Base-by-base conservation (phyloP, 2,888 invertebrate species). In the Drosophila cognata region DNA sequence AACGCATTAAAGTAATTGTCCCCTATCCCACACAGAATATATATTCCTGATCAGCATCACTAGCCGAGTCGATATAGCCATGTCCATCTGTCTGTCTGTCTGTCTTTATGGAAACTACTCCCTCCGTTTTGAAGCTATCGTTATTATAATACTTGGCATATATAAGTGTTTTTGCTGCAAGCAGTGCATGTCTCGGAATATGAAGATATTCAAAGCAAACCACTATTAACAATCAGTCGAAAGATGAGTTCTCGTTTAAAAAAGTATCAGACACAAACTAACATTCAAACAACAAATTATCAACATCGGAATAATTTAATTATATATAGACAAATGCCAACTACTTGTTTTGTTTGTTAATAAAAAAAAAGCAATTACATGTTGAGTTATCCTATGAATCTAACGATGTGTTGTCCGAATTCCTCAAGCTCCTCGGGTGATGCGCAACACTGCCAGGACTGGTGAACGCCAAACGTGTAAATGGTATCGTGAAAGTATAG, bases 401-500 rank as follows among this genome's bases (percentile, higher is more conserved):
- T 35, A 33, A 77, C 70, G 16, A 71, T 66, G 25, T 83, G 68
- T 4, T 41, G 16, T 31, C 57, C 84, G 2, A 81, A 48, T n/a
- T 51, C 51, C 11, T 58, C 64, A 0, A 82, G 57, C 10, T 82
- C 82, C 25, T 84, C 76, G 25, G 73, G 58, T 8, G 58, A n/a
- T 7, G 84, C 84, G 55, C 82, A 82, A 35, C 73, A 76, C 29
- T 84, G 72, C 82, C 82, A 82, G 0, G 82, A 79, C 36, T 82
- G 77, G 21, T 82, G 79, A 1, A 83, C 67, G 2, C 83, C 79
- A 38, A 84, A 85, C 3, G 71, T 72, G 13, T 68, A 89, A 21
- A 88, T 64, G 3, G 80, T 90, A 28, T 90, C 82, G 84, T 97
- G 96, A 38, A 94, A 92, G 89, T 97, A 97, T 1, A 94, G 93